A percentile compares a stretch with the other conserved stretches of the same genome.
These are phyloP conservation scores for Pygoscelis adeliae DNA, from an alignment of 2,113 vertebrate genomes.

Conservation along the genomic window DNA sequence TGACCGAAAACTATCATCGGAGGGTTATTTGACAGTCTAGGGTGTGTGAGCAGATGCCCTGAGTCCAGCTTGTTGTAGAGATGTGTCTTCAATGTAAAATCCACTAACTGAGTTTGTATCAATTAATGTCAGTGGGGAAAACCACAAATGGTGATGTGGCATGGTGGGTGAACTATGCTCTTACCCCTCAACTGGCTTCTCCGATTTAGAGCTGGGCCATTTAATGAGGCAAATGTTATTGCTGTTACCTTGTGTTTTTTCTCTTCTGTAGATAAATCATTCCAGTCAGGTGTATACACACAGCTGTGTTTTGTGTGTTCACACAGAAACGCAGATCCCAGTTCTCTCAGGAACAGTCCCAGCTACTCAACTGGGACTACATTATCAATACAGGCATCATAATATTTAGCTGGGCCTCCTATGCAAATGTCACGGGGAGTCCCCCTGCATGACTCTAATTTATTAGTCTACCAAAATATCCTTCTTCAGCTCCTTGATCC, in stretches of 20 bases:
- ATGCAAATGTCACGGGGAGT: neutral
- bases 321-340: rapidly evolving
- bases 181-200: neutral
- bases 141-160: neutral
- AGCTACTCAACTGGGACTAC: neutral
- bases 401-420: neutral
- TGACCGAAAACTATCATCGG: neutral
- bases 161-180: neutral
- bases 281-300: neutral
- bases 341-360: neutral
- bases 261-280: neutral
- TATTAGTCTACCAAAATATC: neutral
- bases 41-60: neutral
- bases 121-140: neutral
- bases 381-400: neutral
- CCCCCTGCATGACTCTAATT: neutral
- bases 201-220: neutral
- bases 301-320: constrained; percentile 19
- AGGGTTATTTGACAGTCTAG: neutral
- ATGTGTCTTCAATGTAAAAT: neutral
- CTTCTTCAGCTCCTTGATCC: neutral
- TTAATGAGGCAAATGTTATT: neutral
- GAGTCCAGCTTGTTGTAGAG: neutral
- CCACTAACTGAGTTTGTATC: neutral
- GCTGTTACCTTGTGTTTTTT: neutral